These are phyloP conservation scores for Syngnathus acus DNA, from an alignment of 2,797 vertebrate species.

Conservation along the genomic window DNA sequence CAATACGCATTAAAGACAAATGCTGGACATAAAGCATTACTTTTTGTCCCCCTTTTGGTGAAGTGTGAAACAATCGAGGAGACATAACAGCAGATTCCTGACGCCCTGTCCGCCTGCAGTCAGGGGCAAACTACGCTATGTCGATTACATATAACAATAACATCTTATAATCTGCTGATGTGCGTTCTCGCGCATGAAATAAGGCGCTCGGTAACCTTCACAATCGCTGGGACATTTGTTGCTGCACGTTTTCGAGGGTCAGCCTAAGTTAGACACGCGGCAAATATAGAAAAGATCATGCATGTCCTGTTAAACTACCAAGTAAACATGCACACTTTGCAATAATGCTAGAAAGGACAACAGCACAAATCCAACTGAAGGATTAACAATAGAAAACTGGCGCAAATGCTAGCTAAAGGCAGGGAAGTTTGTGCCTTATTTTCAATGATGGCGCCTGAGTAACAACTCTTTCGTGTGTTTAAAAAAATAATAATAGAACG, in stretches of 20 bases:
- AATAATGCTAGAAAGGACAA: conserved; percentile 5
- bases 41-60: background rate
- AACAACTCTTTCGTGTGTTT: background rate
- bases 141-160: conserved; percentile 26
- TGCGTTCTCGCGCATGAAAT: conserved; percentile 20
- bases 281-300: background rate
- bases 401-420: conserved; percentile 16
- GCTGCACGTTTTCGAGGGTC: conserved; percentile 5
- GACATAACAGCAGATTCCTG: conserved; percentile 71
- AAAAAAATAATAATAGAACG: background rate
- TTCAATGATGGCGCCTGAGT: conserved; percentile 18
- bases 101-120: conserved; percentile 46
- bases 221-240: conserved; percentile 8
- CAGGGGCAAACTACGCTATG: conserved; percentile 55
- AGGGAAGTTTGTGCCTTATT: conserved; percentile 38
- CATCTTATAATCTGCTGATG: conserved; percentile 4
- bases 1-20: conserved; percentile 1
- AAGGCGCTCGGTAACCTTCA: conserved; percentile 9
- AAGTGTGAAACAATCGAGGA: conserved; percentile 33
- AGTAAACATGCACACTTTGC: conserved; percentile 2
- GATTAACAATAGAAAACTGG: background rate
- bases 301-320: conserved; percentile 1
- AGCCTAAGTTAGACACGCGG: background rate
- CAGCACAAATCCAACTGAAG: conserved; percentile 13
- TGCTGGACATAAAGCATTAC: background rate